Conservation (phyloP, 1,140 invertebrate species). For the Drosophila mojavensis region DNA sequence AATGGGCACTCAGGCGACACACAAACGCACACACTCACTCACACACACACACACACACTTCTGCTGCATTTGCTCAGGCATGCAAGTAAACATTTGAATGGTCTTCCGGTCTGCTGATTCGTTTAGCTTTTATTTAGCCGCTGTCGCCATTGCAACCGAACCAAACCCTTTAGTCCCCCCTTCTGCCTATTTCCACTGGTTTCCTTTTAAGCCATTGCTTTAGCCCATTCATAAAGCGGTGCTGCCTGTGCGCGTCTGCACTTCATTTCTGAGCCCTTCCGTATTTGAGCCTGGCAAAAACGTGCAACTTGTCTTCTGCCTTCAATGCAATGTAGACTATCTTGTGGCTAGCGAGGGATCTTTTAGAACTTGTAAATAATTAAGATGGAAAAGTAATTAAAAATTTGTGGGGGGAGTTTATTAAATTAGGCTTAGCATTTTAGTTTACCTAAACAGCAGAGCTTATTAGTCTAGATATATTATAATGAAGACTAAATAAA, state of each 20-base stretch:
- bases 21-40: slow-evolving; percentile 16
- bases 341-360: slow-evolving; percentile 18
- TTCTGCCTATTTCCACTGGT: neutral
- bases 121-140: slow-evolving; percentile 65
- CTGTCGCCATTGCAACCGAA: slow-evolving; percentile 24
- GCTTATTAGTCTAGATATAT: too few species aligned
- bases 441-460: too few species aligned
- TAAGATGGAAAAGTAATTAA: too few species aligned
- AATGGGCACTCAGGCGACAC: slow-evolving; percentile 42
- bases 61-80: slow-evolving; percentile 21
- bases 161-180: too few species aligned
- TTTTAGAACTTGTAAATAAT: too few species aligned
- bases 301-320: slow-evolving; percentile 28
- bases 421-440: too few species aligned
- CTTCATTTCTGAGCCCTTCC: slow-evolving; percentile 40
- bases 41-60: slow-evolving; percentile 14
- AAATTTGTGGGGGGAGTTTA: too few species aligned
- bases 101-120: slow-evolving; percentile 77
- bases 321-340: slow-evolving; percentile 4
- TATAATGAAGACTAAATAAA: too few species aligned
- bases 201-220: slow-evolving; percentile 12
- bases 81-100: slow-evolving; percentile 66
- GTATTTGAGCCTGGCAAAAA: slow-evolving; percentile 11
- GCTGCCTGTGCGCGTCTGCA: slow-evolving; percentile 19
- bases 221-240: slow-evolving; percentile 50